Percentiles rank a stretch among this genome's conserved stretches.
These are phyloP conservation scores for Sarcophaga carnaria DNA, from an alignment of 2,888 invertebrate species.

Conservation along the genomic window DNA sequence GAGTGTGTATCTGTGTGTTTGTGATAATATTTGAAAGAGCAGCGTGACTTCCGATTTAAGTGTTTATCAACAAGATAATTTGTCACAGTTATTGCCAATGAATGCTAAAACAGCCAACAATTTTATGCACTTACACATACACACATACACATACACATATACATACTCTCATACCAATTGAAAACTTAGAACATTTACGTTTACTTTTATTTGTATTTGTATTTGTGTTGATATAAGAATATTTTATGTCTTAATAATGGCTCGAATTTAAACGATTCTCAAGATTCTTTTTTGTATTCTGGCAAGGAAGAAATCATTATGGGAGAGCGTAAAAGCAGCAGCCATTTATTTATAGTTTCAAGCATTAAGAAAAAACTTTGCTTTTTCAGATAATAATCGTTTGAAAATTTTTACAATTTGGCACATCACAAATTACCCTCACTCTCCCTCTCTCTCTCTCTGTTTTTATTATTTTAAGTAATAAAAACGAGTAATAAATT, in stretches of 20 bases:
- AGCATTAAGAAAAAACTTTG: conserved; percentile 9
- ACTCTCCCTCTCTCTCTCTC: too few species aligned
- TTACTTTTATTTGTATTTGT: conserved; percentile 31
- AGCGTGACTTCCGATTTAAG: conserved; percentile 67
- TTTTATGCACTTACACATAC: conserved; percentile 29
- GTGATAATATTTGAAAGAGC: conserved; percentile 23
- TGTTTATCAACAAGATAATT: conserved; percentile 70
- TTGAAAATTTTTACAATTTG: conserved; percentile 23
- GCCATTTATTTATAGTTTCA: conserved; percentile 49
- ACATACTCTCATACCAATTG: not conserved
- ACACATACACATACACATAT: not conserved
- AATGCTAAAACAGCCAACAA: conserved; percentile 60
- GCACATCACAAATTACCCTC: conserved; percentile 4
- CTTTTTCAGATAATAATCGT: conserved; percentile 34
- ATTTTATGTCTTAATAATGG: conserved; percentile 50
- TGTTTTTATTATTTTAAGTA: too few species aligned
- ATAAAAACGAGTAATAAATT: too few species aligned
- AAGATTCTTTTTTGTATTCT: not conserved
- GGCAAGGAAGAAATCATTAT: not conserved
- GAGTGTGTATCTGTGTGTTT: not conserved
- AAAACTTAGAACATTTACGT: not conserved
- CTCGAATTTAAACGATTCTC: conserved; percentile 25
- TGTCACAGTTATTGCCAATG: conserved; percentile 69
- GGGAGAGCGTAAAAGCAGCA: conserved; percentile 10
- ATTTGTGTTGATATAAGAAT: conserved; percentile 6